Evolutionary conservation across 2,113 vertebrate genomes (phyloP).

Genomic region (Todiramphus saurophagus): DNA sequence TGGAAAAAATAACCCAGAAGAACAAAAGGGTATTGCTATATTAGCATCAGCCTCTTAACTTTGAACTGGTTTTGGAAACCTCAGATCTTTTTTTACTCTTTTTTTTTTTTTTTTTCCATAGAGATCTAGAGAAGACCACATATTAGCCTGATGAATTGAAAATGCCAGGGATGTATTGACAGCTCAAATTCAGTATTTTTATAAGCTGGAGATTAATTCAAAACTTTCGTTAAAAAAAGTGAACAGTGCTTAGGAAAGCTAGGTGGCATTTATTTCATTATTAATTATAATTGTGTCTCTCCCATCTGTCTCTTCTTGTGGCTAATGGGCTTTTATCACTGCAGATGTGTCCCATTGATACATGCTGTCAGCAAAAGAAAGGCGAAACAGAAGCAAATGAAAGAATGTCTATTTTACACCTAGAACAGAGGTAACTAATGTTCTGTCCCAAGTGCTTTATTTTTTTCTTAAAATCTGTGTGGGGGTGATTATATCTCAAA

Average conservation of each 20-base stretch:
- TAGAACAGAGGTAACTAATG: neutral
- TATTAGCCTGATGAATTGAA: neutral
- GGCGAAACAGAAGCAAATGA: neutral
- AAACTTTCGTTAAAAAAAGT: neutral
- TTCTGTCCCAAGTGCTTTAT: neutral
- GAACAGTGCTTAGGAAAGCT: neutral
- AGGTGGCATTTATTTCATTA: neutral
- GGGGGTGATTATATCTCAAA: neutral
- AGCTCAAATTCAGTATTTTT: neutral
- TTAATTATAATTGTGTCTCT: neutral
- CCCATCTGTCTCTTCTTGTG: neutral
- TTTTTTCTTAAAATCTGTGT: neutral
- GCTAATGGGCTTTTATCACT: neutral
- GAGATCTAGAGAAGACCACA: neutral
- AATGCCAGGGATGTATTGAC: neutral
- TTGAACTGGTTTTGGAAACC: neutral
- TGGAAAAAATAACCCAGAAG: neutral
- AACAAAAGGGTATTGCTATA: neutral
- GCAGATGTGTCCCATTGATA: neutral
- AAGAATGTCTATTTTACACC: neutral
- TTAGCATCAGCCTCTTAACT: neutral
- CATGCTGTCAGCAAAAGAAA: neutral
- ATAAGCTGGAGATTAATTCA: neutral
- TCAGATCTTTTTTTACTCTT: rapidly evolving
- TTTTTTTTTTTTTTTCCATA: neutral